These are phyloP conservation scores for Himalopsyche kuldschensis DNA, from an alignment of 2,888 invertebrate species.

Conservation along the genomic window DNA sequence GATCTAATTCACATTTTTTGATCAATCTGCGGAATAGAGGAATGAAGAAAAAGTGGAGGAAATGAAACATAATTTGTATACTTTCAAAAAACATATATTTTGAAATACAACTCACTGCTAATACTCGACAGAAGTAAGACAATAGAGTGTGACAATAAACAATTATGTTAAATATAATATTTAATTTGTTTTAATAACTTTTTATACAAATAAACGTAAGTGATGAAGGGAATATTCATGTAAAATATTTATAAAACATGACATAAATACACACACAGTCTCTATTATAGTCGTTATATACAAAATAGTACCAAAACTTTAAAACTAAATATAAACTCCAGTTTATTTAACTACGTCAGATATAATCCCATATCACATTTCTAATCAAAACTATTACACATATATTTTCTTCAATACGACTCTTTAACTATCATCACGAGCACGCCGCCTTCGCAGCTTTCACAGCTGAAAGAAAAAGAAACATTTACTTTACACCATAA, in stretches of 20 bases:
- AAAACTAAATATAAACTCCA: slow-evolving; percentile 2
- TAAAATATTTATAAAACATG: slow-evolving; percentile 33
- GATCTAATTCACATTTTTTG: too few relatives aligned
- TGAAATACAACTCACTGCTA: neutral
- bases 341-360: neutral
- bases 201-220: slow-evolving; percentile 19
- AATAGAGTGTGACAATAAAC: neutral
- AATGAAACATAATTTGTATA: neutral
- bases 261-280: slow-evolving; percentile 24
- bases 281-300: slow-evolving; percentile 9
- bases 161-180: neutral
- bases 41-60: neutral
- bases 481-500: neutral
- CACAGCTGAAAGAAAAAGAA: slow-evolving; percentile 49
- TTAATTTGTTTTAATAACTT: slow-evolving; percentile 4
- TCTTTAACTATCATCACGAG: slow-evolving; percentile 46
- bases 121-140: neutral
- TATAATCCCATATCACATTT: slow-evolving; percentile 7
- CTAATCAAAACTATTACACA: slow-evolving; percentile 10
- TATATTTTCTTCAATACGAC: neutral
- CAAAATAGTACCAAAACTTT: slow-evolving; percentile 20
- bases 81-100: slow-evolving; percentile 7
- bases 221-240: slow-evolving; percentile 12
- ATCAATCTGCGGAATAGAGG: too few relatives aligned
- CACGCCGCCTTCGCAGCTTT: slow-evolving; percentile 60